phyloP scores from a whole-genome alignment of 2,797 vertebrate species.

The Tapirus indicus region DNA sequence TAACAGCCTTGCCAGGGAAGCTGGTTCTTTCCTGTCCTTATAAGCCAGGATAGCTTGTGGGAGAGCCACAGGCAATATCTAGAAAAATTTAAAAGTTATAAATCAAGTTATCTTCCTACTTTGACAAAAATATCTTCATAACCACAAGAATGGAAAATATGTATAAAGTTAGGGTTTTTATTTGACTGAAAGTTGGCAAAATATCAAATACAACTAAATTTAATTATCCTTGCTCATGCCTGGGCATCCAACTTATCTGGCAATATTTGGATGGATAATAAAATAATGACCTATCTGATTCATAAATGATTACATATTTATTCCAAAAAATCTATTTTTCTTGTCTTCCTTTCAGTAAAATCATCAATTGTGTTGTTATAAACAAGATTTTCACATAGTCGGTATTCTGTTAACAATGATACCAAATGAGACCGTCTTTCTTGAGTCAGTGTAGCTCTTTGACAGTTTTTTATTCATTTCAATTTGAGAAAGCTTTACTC shows the following conservation, averaged over 20 bases:
- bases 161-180: not conserved
- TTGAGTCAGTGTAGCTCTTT: not conserved
- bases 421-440: not conserved
- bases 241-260: not conserved
- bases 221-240: not conserved
- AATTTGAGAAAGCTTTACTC: not conserved
- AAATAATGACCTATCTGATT: not conserved
- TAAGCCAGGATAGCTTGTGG: not conserved
- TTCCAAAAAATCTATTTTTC: not conserved
- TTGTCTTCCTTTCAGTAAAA: slow-evolving; percentile 40
- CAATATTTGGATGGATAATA: slow-evolving; percentile 12
- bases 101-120: not conserved
- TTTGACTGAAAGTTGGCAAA: slow-evolving; percentile 17
- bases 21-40: not conserved
- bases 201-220: not conserved
- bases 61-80: not conserved
- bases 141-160: not conserved
- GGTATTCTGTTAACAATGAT: not conserved
- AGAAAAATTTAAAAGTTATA: not conserved
- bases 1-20: not conserved
- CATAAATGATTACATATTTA: not conserved
- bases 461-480: not conserved
- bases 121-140: not conserved
- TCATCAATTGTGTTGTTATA: not conserved
- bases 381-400: slow-evolving; percentile 12